Evolutionary conservation across 2,113 vertebrate genomes (phyloP).

Genomic region (Corythornis cristatus): DNA sequence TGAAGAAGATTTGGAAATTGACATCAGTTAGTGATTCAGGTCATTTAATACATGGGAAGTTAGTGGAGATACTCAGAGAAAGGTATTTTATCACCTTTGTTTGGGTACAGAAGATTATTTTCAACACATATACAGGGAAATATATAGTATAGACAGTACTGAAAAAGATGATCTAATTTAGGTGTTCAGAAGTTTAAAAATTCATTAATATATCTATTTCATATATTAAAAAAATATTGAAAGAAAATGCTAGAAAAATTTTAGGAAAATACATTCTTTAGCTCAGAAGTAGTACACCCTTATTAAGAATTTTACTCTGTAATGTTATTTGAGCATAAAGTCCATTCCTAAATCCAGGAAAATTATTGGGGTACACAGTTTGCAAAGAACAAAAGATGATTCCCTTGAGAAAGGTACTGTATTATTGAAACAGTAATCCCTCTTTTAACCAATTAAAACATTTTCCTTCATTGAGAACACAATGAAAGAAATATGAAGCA

Average conservation of each 20-base stretch:
- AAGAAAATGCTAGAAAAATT: background rate
- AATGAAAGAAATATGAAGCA: background rate
- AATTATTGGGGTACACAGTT: background rate
- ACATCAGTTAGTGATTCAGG: background rate
- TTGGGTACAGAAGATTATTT: background rate
- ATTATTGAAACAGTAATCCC: background rate
- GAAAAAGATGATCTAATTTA: background rate
- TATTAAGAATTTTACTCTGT: background rate
- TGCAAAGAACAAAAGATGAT: background rate
- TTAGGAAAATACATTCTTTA: background rate
- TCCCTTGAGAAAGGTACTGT: background rate
- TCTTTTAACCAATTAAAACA: background rate
- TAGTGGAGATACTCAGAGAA: background rate
- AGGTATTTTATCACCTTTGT: background rate
- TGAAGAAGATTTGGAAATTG: background rate
- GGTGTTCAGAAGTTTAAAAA: background rate
- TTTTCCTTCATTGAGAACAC: background rate
- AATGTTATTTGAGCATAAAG: background rate
- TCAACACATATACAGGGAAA: accelerated
- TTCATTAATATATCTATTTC: background rate
- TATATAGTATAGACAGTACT: background rate
- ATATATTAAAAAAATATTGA: background rate
- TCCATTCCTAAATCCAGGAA: background rate
- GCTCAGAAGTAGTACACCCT: background rate
- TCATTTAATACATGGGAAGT: background rate